Evolutionary conservation across 2,797 vertebrate species (phyloP).

Genomic region (Poecilia picta): DNA sequence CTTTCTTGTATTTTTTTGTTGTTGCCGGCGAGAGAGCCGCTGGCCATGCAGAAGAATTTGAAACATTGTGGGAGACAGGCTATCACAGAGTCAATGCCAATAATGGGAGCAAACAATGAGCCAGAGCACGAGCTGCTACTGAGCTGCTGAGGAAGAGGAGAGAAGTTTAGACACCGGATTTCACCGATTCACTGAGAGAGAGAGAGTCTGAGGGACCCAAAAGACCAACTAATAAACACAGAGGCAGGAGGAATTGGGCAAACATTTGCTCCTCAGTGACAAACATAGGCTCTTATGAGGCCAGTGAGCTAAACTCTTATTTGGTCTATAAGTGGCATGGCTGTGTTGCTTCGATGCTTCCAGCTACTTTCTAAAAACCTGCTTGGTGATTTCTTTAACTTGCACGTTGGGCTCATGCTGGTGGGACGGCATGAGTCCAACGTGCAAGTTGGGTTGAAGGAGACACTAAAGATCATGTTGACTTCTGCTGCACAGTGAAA

Average conservation of each 20-base stretch:
- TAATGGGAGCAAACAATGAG: slow-evolving; percentile 47
- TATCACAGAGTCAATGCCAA: slow-evolving; percentile 45
- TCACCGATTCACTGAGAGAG: slow-evolving; percentile 35
- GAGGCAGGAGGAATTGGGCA: slow-evolving; percentile 4
- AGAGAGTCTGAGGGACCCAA: slow-evolving; percentile 19
- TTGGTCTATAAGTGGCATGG: not conserved
- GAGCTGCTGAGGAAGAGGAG: slow-evolving; percentile 46
- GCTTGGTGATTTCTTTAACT: not conserved
- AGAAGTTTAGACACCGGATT: slow-evolving; percentile 43
- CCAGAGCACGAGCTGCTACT: slow-evolving; percentile 26
- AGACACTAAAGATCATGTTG: not conserved
- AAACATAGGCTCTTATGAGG: slow-evolving; percentile 18
- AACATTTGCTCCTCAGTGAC: not conserved
- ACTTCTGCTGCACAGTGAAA: not conserved
- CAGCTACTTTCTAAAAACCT: not conserved
- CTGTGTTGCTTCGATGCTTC: not conserved
- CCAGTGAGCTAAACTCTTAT: slow-evolving; percentile 15
- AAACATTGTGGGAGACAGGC: slow-evolving; percentile 50
- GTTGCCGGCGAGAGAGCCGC: slow-evolving; percentile 10
- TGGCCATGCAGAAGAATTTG: slow-evolving; percentile 30
- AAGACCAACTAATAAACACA: slow-evolving; percentile 37
- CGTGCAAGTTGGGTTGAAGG: no score
- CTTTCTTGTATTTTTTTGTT: not conserved
- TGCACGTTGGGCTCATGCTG: not conserved
- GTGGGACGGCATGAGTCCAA: not conserved